Evolutionary conservation across 2,113 vertebrate species (phyloP), one percentile per base, ranked within the genome.

Genomic region (Elephantulus edwardii): DNA sequence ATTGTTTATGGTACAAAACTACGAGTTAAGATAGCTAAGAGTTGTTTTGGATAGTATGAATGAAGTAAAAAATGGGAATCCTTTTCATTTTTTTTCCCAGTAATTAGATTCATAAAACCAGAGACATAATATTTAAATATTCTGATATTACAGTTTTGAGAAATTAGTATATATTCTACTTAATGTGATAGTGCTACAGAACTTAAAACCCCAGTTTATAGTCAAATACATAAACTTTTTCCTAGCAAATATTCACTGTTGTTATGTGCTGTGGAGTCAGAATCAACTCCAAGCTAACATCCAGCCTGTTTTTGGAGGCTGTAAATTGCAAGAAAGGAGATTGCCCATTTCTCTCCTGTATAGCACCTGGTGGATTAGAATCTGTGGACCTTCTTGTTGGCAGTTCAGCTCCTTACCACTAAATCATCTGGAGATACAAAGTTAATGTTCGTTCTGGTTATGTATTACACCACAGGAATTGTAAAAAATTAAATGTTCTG

Each of bases 21-120:
- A 44, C 33, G 89, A 72, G 10, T 46, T 79, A 33, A 94, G 6
- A 54, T 74, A 81, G 22, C 9, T 91, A 48, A 71, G 78, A 87
- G 52, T 56, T 80, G n/a, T 42, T 91, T 92, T 83, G 83, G n/a
- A 68, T 76, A 16, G 7, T 77, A 68, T n/a, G n/a, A 89, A 87
- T 77, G 26, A 62, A 14, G 19, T 28, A 84, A 35, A 75, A 89
- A 77, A 79, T 74, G 74, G 71, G 46, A 83, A 42, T 93, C 54
- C 77, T 84, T 77, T 84, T 62, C 33, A 79, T 9, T 44, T 19
- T 84, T 90, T 92, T 72, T n/a, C n/a, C 84, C 46, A 83, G 74
- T 79, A 17, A n/a, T n/a, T 20, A 86, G 13, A 62, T 75, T 10
- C 19, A 68, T 14, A 74, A 16, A 84, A 86, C 60, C 8, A 83